Evolutionary conservation across 2,888 invertebrate species (phyloP), one percentile per base, ranked within the genome.

Genomic region (Drosophila algonquin): DNA sequence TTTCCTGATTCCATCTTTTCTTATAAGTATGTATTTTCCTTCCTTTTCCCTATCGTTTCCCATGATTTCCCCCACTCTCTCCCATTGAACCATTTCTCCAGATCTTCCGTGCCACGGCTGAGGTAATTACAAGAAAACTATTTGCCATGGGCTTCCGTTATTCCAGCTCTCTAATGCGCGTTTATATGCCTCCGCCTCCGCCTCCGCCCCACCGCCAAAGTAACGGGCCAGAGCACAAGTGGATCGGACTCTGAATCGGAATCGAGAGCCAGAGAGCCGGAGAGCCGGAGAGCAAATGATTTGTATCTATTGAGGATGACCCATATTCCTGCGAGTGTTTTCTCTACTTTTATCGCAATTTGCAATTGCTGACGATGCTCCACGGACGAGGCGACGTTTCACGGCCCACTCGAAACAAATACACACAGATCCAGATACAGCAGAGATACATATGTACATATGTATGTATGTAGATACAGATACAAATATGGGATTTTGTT

Each of bases 321-420:
- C 64, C 63, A 65, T 65, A 65, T 65, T 65, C 46, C 24, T 12
- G 21, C 7, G 14, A 40, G n/a, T 40, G 40, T 40, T 63, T 52
- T 63, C 64, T 65, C 64, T 63, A 44, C 64, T 65, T 40, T 65
- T 53, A 63, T 65, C 63, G 63, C 64, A 65, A 65, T 65, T 65
- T 65, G 63, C 64, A 65, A 65, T 65, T 65, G 63, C 64, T 63
- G 63, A 27, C 47, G 64, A 65, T 64, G 63, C 30, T 65, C 64
- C 64, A 63, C 53, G 64, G 64, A 21, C 51, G 18, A 18, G 2
- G 62, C 63, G 44, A 30, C 40, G 47, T 64, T 63, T 64, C 64
- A 47, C 64, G 63, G 63, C 64, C 63, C 53, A 63, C 63, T 27
- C 63, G 35, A 51, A 63, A 35, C n/a, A 24, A 8, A 30, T 30